phyloP scores from a whole-genome alignment of 2,113 vertebrate genomes.

The Bambusicola thoracicus region DNA sequence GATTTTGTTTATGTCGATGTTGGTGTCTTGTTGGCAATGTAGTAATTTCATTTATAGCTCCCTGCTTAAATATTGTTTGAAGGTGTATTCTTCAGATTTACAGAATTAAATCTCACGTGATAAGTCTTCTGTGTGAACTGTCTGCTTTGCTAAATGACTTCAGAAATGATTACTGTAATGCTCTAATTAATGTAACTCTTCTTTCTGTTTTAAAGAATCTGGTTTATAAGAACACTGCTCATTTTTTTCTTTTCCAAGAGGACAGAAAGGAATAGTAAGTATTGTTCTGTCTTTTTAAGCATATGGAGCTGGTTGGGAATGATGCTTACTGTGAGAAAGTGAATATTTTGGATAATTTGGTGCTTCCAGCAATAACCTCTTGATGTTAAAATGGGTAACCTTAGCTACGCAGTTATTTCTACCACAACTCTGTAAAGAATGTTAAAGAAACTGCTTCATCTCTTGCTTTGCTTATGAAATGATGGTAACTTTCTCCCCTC shows the following conservation, averaged over 20 bases:
- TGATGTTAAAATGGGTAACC: neutral
- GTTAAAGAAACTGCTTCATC: neutral
- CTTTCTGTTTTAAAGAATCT: slow-evolving; percentile 83
- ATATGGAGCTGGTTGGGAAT: neutral
- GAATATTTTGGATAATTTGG: neutral
- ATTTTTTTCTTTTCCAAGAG: slow-evolving; percentile 91
- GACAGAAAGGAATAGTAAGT: slow-evolving; percentile 96
- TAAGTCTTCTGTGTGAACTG: neutral
- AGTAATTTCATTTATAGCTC: neutral
- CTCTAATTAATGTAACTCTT: slow-evolving; percentile 17
- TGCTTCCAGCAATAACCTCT: neutral
- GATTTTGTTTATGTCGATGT: neutral
- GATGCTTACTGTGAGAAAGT: neutral
- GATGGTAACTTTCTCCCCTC: neutral
- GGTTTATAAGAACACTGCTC: slow-evolving; percentile 90
- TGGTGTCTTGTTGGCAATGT: neutral
- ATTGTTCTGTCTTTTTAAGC: neutral
- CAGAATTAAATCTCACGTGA: neutral
- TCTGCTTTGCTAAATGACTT: slow-evolving; percentile 2
- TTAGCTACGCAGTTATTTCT: neutral
- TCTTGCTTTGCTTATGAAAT: neutral
- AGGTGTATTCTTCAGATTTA: neutral
- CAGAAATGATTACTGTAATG: neutral
- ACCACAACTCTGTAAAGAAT: neutral
- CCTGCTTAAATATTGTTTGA: neutral